A percentile compares a stretch with the other conserved stretches of the same genome.
Conservation (phyloP, 2,113 vertebrate genomes). For the Chrysochloris asiatica region DNA sequence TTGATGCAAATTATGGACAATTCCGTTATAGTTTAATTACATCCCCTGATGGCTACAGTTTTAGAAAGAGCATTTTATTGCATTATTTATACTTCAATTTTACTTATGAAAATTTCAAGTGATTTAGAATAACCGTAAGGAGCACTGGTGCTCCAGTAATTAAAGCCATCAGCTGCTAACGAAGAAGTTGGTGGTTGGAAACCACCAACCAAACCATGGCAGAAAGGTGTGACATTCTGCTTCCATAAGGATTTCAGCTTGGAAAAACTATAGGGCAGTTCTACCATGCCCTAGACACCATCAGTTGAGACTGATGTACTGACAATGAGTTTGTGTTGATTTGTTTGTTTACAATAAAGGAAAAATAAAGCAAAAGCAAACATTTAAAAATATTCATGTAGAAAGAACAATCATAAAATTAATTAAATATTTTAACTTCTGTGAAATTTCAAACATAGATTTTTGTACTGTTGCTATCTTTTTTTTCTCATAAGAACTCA, state of each 20-base stretch:
- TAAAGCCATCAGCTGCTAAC: too few relatives aligned
- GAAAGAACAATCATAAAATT: neutral
- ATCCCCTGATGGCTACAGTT: neutral
- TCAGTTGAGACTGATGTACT: too few relatives aligned
- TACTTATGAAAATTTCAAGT: slow-evolving; percentile 14
- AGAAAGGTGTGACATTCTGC: too few relatives aligned
- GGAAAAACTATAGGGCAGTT: too few relatives aligned
- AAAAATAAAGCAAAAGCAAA: neutral
- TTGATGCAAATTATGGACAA: neutral
- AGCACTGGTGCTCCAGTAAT: too few relatives aligned
- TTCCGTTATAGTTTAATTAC: slow-evolving; percentile 12
- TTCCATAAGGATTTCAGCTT: too few relatives aligned
- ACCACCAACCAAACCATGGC: too few relatives aligned
- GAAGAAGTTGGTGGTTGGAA: too few relatives aligned
- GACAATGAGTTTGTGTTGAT: too few relatives aligned
- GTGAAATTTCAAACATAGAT: neutral
- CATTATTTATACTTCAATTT: slow-evolving; percentile 2
- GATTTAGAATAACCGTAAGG: neutral
- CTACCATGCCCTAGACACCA: too few relatives aligned
- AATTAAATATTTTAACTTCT: neutral
- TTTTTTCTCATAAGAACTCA: neutral
- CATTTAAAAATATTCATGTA: neutral
- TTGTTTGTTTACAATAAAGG: too few relatives aligned
- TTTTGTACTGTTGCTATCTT: neutral
- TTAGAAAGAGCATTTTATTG: neutral